Base-by-base conservation (phyloP, 2,888 invertebrate species). In the Perizoma affinitatum region DNA sequence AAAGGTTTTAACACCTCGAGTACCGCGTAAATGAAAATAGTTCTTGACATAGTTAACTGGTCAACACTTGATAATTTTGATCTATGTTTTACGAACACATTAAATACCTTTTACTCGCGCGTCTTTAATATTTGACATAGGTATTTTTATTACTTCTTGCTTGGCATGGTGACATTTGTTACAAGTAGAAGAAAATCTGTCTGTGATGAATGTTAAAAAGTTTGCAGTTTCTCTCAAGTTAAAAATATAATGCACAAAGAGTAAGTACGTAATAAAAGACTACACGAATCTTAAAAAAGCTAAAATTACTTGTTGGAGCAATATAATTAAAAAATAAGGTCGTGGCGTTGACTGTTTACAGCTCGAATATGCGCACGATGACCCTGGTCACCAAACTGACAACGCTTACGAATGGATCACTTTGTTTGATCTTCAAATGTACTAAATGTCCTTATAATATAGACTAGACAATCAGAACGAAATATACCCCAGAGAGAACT, bases 281-380 rank as follows among this genome's bases (percentile, higher is more conserved):
- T 36, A 43, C 50, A 36, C 9, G 45, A 53, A 54, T 36, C 43
- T 35, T 5, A 43, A 53, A 45, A 42, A 42, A 53, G 46, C 11
- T 63, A 45, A 53, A 49, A 56, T 49, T 54, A 48, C 42, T 41
- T 45, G 49, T 43, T 50, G 22, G 58, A 64, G 60, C 65, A 63
- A 58, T 63, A 65, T 64, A 65, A 67, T 62, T 66, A 65, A 64
- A 63, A 65, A 61, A 53, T 61, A 50, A 51, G 50, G 63, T 44
- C 60, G 63, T 65, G 70, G 63, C 72, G 65, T 66, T 72, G 72
- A 70, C 70, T 69, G 56, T 61, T 45, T 54, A 44, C 55, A 58
- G 62, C 53, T 44, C 58, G 58, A 60, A 58, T 51, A 51, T 47
- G 65, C 54, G 58, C 64, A 55, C 71, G 68, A 61, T 65, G 65